These are phyloP conservation scores for Porites evermanni DNA, from an alignment of 92 coral and sea anemone genomes.

Conservation along the genomic window DNA sequence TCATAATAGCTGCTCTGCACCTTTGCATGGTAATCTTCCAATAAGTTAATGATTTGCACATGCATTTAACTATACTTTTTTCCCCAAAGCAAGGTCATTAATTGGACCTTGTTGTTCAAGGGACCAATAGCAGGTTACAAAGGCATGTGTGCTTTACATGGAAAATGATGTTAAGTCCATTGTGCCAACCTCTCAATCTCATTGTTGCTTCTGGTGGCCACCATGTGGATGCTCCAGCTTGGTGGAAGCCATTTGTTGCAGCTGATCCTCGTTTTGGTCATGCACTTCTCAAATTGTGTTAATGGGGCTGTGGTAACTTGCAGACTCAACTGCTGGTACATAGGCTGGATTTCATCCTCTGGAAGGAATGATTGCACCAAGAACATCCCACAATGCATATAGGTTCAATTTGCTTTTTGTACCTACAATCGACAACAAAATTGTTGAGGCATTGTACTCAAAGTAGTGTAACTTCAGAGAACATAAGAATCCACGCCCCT, in stretches of 20 bases:
- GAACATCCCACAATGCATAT: constrained; percentile 6
- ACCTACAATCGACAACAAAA: too few species aligned
- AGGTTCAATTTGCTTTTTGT: background rate
- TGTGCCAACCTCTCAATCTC: constrained; percentile 49
- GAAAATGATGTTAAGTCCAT: constrained; percentile 42
- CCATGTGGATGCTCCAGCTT: constrained; percentile 42
- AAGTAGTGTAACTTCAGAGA: too few species aligned
- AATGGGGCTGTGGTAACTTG: constrained; percentile 31
- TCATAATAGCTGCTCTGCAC: background rate
- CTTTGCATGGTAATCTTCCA: background rate
- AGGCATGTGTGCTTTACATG: constrained; percentile 33
- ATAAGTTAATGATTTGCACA: too few species aligned
- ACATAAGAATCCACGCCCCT: too few species aligned
- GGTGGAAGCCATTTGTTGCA: constrained; percentile 31
- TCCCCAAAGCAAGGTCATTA: background rate
- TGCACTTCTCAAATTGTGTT: constrained; percentile 3
- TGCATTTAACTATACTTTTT: too few species aligned
- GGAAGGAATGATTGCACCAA: constrained; percentile 48
- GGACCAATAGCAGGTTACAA: constrained; percentile 22
- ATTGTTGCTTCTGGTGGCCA: constrained; percentile 36
- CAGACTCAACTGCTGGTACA: constrained; percentile 9
- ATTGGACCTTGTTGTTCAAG: constrained; percentile 32
- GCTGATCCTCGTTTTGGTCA: constrained; percentile 28
- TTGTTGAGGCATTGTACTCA: too few species aligned
- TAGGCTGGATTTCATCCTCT: constrained; percentile 13